Conservation (phyloP, 2,888 invertebrate genomes). For the Polyommatus iphigenia region DNA sequence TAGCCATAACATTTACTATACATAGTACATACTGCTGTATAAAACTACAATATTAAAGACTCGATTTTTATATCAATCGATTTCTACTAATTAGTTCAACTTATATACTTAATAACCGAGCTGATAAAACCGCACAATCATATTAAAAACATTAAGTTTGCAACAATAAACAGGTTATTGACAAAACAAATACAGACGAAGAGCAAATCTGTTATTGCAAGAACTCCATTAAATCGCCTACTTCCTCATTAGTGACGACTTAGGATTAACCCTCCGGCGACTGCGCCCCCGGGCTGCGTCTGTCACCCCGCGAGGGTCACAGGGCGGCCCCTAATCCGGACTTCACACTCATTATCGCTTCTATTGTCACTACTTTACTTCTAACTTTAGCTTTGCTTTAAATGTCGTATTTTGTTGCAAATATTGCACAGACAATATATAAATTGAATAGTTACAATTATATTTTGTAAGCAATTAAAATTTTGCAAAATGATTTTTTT, state of each 20-base stretch:
- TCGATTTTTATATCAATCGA: too few relatives aligned
- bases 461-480: not conserved
- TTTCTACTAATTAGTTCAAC: too few relatives aligned
- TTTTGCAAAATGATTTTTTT: too few relatives aligned
- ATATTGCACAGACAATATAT: not conserved
- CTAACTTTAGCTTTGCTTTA: not conserved
- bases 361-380: not conserved
- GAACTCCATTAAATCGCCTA: not conserved
- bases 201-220: not conserved
- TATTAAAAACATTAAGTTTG: too few relatives aligned
- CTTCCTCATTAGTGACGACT: slow-evolving; percentile 20
- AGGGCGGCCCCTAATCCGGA: not conserved
- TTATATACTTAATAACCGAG: too few relatives aligned
- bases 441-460: not conserved
- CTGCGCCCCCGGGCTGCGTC: not conserved
- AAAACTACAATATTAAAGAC: too few relatives aligned
- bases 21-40: too few relatives aligned
- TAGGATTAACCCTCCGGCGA: not conserved
- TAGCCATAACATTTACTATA: too few relatives aligned
- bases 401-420: not conserved
- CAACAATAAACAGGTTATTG: not conserved
- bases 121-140: too few relatives aligned
- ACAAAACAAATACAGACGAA: not conserved
- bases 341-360: slow-evolving; percentile 2
- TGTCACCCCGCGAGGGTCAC: not conserved